Evolutionary conservation across 1,140 invertebrate genomes (phyloP).

Genomic region (Cepaea nemoralis): DNA sequence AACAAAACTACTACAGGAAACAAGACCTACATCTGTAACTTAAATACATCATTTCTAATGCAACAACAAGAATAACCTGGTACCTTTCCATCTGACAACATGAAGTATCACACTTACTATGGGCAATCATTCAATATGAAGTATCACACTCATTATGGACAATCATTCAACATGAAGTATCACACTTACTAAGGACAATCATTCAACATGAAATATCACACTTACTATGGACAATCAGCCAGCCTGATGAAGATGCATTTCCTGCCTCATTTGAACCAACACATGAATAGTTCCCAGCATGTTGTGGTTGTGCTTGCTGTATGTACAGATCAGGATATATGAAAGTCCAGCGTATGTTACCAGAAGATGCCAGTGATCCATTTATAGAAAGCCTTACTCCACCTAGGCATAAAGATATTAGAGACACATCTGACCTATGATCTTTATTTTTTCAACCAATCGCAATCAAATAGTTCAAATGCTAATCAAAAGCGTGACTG

Average conservation of each 20-base stretch:
- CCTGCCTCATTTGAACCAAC: slow-evolving; percentile 29
- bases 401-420: slow-evolving; percentile 2
- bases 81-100: too few species aligned
- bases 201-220: not conserved
- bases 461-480: too few species aligned
- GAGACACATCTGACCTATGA: too few species aligned
- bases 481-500: too few species aligned
- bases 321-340: not conserved
- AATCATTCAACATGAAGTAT: not conserved
- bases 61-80: not conserved
- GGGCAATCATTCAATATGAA: too few species aligned
- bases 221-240: slow-evolving; percentile 30
- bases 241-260: slow-evolving; percentile 2
- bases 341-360: not conserved
- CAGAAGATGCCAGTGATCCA: not conserved
- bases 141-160: not conserved
- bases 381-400: not conserved
- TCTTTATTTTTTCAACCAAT: too few species aligned
- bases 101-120: too few species aligned
- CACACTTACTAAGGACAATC: slow-evolving; percentile 26
- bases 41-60: not conserved
- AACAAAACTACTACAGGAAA: too few species aligned
- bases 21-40: too few species aligned
- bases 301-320: not conserved
- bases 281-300: slow-evolving; percentile 32